A percentile compares a stretch with the other conserved stretches of the same genome.
Conservation (phyloP, 2,797 vertebrate species). For the Agapornis canus region DNA sequence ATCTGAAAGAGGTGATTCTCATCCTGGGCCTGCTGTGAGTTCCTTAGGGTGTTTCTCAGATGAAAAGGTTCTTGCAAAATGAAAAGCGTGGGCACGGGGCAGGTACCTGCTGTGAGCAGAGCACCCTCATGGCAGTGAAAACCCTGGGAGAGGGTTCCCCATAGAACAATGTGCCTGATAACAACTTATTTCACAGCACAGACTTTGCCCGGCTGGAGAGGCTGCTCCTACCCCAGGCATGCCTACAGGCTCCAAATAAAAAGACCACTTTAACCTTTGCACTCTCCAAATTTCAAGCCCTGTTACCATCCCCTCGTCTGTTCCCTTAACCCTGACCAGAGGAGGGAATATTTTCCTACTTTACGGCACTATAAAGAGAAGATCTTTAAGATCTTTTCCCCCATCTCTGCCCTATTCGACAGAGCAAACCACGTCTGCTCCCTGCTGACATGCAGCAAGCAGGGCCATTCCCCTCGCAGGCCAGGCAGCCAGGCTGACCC, state of each 20-base stretch:
- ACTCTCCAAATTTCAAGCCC: neutral
- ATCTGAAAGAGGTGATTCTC: neutral
- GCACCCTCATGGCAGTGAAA: rapidly evolving
- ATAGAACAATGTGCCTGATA: neutral
- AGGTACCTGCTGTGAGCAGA: rapidly evolving
- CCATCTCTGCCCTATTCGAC: neutral
- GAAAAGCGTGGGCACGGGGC: neutral
- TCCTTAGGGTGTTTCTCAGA: neutral
- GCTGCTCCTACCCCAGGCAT: neutral
- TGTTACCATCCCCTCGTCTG: neutral
- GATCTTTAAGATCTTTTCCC: neutral
- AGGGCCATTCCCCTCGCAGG: conserved; percentile 5
- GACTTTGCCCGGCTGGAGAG: neutral
- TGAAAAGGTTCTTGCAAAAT: rapidly evolving
- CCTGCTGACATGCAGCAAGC: conserved; percentile 23
- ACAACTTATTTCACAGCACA: neutral
- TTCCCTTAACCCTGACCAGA: neutral
- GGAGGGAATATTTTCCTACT: neutral
- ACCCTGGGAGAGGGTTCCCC: neutral
- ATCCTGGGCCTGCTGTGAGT: neutral
- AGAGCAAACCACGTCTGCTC: neutral
- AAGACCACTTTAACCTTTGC: neutral
- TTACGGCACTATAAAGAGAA: neutral
- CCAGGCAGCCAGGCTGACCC: conserved; percentile 48
- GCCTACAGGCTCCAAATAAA: neutral